These are phyloP conservation scores for Gallinago undulata DNA, from an alignment of 2,113 vertebrate species.

Conservation along the genomic window DNA sequence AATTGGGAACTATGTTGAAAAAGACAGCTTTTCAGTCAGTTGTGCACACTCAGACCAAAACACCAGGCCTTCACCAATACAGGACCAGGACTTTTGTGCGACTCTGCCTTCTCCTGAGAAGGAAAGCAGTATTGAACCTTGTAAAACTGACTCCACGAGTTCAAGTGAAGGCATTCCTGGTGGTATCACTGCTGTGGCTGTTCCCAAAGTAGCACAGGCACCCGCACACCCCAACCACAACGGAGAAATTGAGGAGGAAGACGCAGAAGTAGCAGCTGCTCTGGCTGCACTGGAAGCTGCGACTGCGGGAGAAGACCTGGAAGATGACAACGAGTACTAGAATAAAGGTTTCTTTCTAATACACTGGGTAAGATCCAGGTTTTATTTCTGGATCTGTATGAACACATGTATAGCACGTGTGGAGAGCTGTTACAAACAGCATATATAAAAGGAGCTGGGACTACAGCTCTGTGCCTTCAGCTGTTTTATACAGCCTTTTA, in stretches of 20 bases:
- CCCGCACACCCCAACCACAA: neutral
- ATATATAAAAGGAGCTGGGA: neutral
- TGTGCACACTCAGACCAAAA: neutral
- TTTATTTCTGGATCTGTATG: neutral
- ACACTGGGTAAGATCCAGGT: neutral
- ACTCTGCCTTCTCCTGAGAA: neutral
- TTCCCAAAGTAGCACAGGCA: neutral
- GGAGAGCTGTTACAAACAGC: neutral
- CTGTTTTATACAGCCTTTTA: constrained; percentile 1
- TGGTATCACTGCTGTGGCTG: neutral
- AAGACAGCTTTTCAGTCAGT: neutral
- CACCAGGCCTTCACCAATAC: neutral
- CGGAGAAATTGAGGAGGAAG: constrained; percentile 65
- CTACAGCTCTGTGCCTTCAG: neutral
- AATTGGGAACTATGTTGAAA: neutral
- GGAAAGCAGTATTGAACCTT: neutral
- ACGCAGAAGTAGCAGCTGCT: constrained; percentile 89
- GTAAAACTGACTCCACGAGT: neutral
- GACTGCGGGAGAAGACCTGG: constrained; percentile 85
- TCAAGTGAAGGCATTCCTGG: neutral
- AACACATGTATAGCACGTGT: neutral
- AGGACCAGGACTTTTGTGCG: neutral
- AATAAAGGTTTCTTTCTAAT: neutral
- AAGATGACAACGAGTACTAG: constrained; percentile 71
- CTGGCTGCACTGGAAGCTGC: constrained; percentile 92